These are phyloP conservation scores for Doryteuthis pealeii DNA, from an alignment of 1,140 invertebrate species.

Conservation along the genomic window DNA sequence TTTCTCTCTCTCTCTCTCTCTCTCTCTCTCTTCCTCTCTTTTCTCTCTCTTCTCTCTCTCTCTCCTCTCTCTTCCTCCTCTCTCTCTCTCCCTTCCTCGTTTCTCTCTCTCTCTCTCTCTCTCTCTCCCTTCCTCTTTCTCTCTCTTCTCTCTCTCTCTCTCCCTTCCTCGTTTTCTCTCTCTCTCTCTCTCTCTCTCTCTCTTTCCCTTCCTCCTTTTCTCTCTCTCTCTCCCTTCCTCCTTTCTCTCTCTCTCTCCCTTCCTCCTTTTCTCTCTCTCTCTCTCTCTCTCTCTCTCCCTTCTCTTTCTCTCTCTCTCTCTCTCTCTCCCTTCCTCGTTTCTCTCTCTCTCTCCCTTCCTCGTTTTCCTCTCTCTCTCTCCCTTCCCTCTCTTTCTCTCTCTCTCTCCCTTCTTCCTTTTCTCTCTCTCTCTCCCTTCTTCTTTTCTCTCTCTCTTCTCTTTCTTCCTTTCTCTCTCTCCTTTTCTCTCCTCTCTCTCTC, in stretches of 20 bases:
- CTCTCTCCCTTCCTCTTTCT: background rate
- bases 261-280: no score
- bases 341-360: no score
- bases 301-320: no score
- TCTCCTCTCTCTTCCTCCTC: background rate
- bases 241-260: no score
- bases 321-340: no score
- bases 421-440: conserved; percentile 24
- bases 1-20: background rate
- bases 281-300: no score
- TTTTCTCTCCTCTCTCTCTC: background rate
- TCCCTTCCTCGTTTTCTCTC: conserved; percentile 4
- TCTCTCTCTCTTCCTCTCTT: no score
- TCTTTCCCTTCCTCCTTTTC: background rate
- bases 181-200: conserved; percentile 11
- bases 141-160: background rate
- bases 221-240: background rate
- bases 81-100: conserved; percentile 14
- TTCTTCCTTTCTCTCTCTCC: background rate
- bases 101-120: conserved; percentile 2
- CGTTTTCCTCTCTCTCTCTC: no score
- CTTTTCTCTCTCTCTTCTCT: background rate
- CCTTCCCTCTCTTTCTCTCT: no score
- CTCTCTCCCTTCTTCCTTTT: background rate
- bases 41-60: no score